A percentile compares a stretch with the other conserved stretches of the same genome.
Evolutionary conservation across 2,888 invertebrate genomes (phyloP).

Genomic region (Masnerella sp.): DNA sequence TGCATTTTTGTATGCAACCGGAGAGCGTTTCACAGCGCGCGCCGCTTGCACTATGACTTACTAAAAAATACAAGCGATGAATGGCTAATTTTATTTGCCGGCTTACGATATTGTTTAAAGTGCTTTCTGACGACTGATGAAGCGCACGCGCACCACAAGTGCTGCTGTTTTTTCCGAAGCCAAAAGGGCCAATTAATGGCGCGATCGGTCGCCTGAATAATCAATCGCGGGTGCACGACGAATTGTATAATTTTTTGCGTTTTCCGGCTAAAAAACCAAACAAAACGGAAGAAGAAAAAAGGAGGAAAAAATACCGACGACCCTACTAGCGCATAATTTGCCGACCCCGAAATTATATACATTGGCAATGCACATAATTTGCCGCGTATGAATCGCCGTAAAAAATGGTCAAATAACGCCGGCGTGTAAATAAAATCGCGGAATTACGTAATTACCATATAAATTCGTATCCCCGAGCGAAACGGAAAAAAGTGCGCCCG

Average conservation of each 20-base stretch:
- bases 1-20: constrained; percentile 25
- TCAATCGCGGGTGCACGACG: constrained; percentile 25
- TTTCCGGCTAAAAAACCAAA: constrained; percentile 10
- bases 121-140: constrained; percentile 51
- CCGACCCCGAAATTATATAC: constrained; percentile 19
- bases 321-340: constrained; percentile 19
- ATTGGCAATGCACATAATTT: constrained; percentile 29
- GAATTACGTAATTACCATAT: constrained; percentile 53
- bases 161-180: too few relatives aligned
- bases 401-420: constrained; percentile 40
- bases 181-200: constrained; percentile 46
- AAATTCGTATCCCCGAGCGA: constrained; percentile 40
- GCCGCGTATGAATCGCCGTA: constrained; percentile 39
- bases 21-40: constrained; percentile 27
- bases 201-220: constrained; percentile 34
- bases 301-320: constrained; percentile 8
- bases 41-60: constrained; percentile 43
- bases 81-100: constrained; percentile 52
- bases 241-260: constrained; percentile 37
- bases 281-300: not conserved
- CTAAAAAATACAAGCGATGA: constrained; percentile 52
- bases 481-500: constrained; percentile 7
- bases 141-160: too few relatives aligned
- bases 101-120: constrained; percentile 52
- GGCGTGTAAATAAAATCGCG: constrained; percentile 41